These are phyloP conservation scores for Fulmarus glacialis DNA, from an alignment of 2,113 vertebrate species.

Conservation along the genomic window DNA sequence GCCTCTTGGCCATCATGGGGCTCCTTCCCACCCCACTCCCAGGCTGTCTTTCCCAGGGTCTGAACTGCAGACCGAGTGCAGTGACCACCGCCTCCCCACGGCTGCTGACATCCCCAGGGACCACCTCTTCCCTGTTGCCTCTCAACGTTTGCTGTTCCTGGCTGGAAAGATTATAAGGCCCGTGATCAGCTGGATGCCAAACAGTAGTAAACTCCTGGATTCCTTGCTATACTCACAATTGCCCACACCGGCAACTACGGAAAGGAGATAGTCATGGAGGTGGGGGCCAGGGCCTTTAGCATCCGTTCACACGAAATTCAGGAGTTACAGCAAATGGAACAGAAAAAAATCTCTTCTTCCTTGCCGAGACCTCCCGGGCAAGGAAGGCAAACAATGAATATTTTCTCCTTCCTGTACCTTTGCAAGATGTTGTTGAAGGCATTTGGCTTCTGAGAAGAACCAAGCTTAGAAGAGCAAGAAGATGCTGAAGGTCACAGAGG, in stretches of 20 bases:
- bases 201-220: neutral
- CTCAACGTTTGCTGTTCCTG: neutral
- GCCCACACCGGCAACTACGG: neutral
- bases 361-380: neutral
- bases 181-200: neutral
- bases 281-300: neutral
- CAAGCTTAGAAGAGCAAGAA: neutral
- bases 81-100: neutral
- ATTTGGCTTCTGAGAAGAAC: neutral
- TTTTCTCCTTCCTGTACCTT: neutral
- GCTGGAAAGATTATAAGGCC: neutral
- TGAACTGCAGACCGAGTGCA: accelerated
- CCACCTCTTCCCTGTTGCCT: neutral
- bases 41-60: neutral
- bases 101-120: neutral
- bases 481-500: neutral
- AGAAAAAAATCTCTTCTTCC: neutral
- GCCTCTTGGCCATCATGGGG: neutral
- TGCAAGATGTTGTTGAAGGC: neutral
- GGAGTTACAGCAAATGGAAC: neutral
- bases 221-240: neutral
- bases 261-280: neutral
- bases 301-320: neutral
- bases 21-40: neutral
- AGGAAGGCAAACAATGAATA: neutral